These are phyloP conservation scores for Mallotus villosus DNA, from an alignment of 2,797 vertebrate species.

Conservation along the genomic window DNA sequence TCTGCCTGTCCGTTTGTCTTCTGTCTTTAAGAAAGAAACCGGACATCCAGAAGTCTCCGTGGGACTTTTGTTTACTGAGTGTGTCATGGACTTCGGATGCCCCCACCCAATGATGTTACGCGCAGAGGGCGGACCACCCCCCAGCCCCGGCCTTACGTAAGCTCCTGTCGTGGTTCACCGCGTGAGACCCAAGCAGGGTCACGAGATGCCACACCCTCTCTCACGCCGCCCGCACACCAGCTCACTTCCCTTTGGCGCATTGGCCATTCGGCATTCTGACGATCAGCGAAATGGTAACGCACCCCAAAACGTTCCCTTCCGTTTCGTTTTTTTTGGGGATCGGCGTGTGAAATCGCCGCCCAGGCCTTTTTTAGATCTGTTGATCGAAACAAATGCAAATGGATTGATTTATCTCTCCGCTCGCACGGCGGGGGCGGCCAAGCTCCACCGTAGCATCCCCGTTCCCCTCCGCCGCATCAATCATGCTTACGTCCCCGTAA, in stretches of 20 bases:
- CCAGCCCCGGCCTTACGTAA: slow-evolving; percentile 36
- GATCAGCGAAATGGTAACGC: slow-evolving; percentile 2
- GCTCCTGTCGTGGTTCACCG: slow-evolving; percentile 35
- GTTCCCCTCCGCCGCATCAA: slow-evolving; percentile 63
- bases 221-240: background rate
- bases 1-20: slow-evolving; percentile 36
- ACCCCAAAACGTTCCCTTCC: background rate
- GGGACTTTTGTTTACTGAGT: background rate
- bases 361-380: slow-evolving; percentile 36
- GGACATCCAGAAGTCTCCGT: background rate
- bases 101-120: slow-evolving; percentile 14
- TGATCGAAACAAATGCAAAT: slow-evolving; percentile 49
- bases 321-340: background rate
- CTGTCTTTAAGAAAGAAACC: slow-evolving; percentile 29
- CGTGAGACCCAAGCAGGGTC: slow-evolving; percentile 26
- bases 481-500: slow-evolving; percentile 76
- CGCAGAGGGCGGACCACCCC: background rate
- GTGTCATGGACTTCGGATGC: slow-evolving; percentile 10
- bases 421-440: slow-evolving; percentile 28
- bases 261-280: too few species aligned
- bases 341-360: background rate
- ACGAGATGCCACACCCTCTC: slow-evolving; percentile 35
- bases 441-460: slow-evolving; percentile 55
- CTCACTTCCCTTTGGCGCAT: too few species aligned
- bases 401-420: slow-evolving; percentile 46